A percentile compares a stretch with the other conserved stretches of the same genome.
These are phyloP conservation scores for Eupithecia dodoneata DNA, from an alignment of 2,888 invertebrate genomes.

Conservation along the genomic window DNA sequence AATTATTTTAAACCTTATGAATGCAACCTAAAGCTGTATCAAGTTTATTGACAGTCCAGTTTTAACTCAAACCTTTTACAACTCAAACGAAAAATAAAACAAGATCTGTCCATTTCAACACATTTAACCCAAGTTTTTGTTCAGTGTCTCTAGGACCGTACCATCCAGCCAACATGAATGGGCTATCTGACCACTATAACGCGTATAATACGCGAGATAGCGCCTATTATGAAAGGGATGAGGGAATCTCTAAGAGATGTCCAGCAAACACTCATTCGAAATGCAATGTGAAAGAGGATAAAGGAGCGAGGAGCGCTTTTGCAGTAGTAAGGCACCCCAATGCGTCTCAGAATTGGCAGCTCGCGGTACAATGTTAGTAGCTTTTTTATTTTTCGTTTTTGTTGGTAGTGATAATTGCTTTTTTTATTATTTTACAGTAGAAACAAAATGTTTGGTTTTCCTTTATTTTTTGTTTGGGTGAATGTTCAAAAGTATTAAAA, in stretches of 20 bases:
- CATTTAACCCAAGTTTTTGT: constrained; percentile 69
- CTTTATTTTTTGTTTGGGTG: neutral
- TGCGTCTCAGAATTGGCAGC: constrained; percentile 83
- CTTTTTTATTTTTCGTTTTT: constrained; percentile 50
- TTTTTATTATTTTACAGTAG: neutral
- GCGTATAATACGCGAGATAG: constrained; percentile 81
- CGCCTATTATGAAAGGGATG: constrained; percentile 80
- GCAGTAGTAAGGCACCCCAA: constrained; percentile 84
- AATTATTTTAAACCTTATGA: neutral
- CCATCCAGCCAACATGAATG: constrained; percentile 79
- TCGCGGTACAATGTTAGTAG: constrained; percentile 88
- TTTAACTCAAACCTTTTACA: neutral
- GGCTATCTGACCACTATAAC: constrained; percentile 80
- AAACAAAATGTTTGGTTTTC: neutral
- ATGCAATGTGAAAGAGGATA: constrained; percentile 79
- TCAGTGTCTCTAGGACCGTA: constrained; percentile 81
- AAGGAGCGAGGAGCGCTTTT: constrained; percentile 86
- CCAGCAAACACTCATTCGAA: constrained; percentile 81
- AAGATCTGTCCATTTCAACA: constrained; percentile 58
- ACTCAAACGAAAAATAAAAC: constrained; percentile 42
- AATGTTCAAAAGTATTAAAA: neutral
- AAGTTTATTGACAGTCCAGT: neutral
- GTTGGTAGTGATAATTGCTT: constrained; percentile 37
- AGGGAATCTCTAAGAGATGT: constrained; percentile 69
- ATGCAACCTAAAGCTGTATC: neutral